Base-by-base conservation (phyloP, 2,888 invertebrate genomes). In the Perdita meconis region DNA sequence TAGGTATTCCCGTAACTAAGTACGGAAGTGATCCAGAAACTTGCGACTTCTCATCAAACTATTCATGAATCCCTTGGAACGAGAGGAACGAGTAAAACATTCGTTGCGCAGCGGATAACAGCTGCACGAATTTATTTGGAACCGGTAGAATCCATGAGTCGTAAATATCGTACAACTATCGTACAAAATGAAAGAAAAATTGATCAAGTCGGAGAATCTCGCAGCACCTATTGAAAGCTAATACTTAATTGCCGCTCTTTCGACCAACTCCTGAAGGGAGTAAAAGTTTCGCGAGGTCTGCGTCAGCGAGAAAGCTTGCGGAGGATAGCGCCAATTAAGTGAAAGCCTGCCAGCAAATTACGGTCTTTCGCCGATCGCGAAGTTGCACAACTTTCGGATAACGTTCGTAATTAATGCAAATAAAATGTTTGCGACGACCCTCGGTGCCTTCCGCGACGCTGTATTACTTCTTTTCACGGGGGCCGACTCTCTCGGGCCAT, bases 141-240 rank as follows among this genome's bases (percentile, higher is more conserved):
- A n/a, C n/a, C n/a, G n/a, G n/a, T n/a, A n/a, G n/a, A n/a, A n/a
- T n/a, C n/a, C n/a, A n/a, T n/a, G n/a, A n/a, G n/a, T n/a, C n/a
- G n/a, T n/a, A n/a, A n/a, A n/a, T n/a, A n/a, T n/a, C n/a, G n/a
- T n/a, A n/a, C n/a, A n/a, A n/a, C n/a, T n/a, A n/a, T n/a, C n/a
- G n/a, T n/a, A n/a, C n/a, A n/a, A n/a, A n/a, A n/a, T n/a, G n/a
- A n/a, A n/a, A n/a, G n/a, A n/a, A n/a, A n/a, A n/a, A n/a, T n/a
- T n/a, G n/a, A n/a, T 47, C 16, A 22, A 47, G 2, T 3, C 16
- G 22, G 19, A 10, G 22, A 3, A 12, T 16, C 22, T 3, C n/a
- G n/a, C n/a, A n/a, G n/a, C n/a, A n/a, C n/a, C n/a, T 22, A 56
- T 36, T 40, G 24, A 57, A 57, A 57, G 24, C 22, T 57, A 40